These are phyloP conservation scores for Argyrosomus japonicus DNA, from an alignment of 2,113 vertebrate genomes.

Conservation along the genomic window DNA sequence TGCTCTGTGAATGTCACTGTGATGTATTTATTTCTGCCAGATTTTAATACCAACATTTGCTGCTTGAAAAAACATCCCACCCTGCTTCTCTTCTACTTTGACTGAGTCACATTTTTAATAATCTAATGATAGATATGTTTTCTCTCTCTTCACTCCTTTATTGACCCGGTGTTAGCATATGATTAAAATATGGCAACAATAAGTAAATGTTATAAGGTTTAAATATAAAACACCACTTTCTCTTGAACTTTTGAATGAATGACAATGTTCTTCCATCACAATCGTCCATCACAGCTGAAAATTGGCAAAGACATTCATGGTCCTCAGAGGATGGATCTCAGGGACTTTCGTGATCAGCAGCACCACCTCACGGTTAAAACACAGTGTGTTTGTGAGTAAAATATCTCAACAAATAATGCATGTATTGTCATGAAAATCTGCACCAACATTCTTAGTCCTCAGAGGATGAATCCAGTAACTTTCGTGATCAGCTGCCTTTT, in stretches of 20 bases:
- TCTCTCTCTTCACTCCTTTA: neutral
- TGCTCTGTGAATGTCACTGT: slow-evolving; percentile 54
- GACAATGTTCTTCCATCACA: neutral
- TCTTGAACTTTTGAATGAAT: neutral
- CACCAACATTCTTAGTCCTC: too few relatives aligned
- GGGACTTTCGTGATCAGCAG: neutral
- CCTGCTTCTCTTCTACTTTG: neutral
- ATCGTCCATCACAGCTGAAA: neutral
- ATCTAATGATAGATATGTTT: slow-evolving; percentile 25
- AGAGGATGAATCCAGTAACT: too few relatives aligned
- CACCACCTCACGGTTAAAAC: neutral
- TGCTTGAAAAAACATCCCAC: slow-evolving; percentile 25
- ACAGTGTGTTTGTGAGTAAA: too few relatives aligned
- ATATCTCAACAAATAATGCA: too few relatives aligned
- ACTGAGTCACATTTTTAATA: neutral
- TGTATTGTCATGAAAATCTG: too few relatives aligned
- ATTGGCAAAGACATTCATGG: too few relatives aligned
- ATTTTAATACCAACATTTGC: slow-evolving; percentile 58
- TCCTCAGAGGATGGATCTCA: too few relatives aligned
- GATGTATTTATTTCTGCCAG: slow-evolving; percentile 54
- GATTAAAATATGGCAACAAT: neutral
- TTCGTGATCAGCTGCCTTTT: too few relatives aligned
- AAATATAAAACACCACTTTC: neutral
- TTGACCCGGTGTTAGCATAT: neutral
- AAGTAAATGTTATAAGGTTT: neutral